phyloP scores from a whole-genome alignment of 2,113 vertebrate genomes.

The Podocnemis expansa region DNA sequence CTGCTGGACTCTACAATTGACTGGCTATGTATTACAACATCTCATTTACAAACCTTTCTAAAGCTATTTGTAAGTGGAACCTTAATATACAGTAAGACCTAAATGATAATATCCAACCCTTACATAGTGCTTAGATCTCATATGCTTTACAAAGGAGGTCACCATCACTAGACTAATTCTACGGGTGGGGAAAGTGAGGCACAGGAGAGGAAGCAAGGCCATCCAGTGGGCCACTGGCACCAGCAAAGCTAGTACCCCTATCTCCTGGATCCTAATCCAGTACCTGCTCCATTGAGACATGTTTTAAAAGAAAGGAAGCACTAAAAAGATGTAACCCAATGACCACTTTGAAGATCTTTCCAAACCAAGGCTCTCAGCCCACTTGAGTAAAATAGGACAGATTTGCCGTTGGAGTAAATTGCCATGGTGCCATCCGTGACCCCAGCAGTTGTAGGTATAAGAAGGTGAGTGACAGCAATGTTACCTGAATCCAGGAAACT shows the following conservation, averaged over 20 bases:
- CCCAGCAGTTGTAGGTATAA: fast-evolving
- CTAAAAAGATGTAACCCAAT: too few species aligned
- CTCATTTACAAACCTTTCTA: background rate
- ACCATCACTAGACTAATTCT: background rate
- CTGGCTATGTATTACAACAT: background rate
- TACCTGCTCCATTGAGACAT: background rate
- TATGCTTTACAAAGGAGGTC: background rate
- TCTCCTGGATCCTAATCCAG: background rate
- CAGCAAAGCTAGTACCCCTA: fast-evolving
- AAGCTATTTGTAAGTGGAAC: background rate
- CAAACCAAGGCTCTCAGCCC: background rate
- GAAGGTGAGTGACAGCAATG: background rate
- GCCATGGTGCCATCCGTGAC: background rate
- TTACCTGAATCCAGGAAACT: background rate
- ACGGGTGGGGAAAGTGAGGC: background rate
- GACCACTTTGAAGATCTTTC: background rate
- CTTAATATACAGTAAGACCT: background rate
- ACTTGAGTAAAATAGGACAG: too few species aligned
- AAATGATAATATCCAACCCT: background rate
- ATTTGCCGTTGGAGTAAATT: background rate
- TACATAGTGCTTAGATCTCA: background rate
- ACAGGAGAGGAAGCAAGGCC: background rate
- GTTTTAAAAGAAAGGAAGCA: too few species aligned
- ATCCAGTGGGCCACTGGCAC: background rate
- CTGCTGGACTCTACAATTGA: background rate